Evolutionary conservation across 1,140 invertebrate genomes (phyloP).

Genomic region (Calephelis virginiensis): DNA sequence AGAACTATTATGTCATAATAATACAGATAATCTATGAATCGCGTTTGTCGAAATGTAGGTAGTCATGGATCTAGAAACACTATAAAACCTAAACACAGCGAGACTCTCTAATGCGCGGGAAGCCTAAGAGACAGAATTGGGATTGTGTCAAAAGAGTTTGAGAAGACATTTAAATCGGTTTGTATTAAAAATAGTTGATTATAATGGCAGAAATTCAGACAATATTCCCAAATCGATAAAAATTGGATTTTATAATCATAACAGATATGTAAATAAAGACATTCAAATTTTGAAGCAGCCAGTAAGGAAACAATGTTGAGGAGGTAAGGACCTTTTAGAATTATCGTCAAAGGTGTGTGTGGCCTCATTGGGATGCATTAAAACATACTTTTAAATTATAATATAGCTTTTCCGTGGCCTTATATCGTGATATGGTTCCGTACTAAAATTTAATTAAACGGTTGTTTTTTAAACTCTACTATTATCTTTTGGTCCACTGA

Average conservation of each 20-base stretch:
- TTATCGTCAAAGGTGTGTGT: constrained; percentile 36
- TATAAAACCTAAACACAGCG: too few species aligned
- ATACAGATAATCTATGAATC: too few species aligned
- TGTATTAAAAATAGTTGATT: constrained; percentile 6
- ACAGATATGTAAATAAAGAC: constrained; percentile 50
- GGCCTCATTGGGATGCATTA: constrained; percentile 20
- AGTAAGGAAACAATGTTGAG: constrained; percentile 43
- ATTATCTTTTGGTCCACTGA: too few species aligned
- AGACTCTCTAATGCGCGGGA: too few species aligned
- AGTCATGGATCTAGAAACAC: too few species aligned
- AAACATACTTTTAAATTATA: neutral
- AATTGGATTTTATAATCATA: constrained; percentile 41
- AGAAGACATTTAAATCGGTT: neutral
- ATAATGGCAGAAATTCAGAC: constrained; percentile 24
- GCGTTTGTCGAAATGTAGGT: too few species aligned
- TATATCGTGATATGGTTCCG: too few species aligned
- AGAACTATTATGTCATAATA: too few species aligned
- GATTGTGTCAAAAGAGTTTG: neutral
- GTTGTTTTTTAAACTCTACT: too few species aligned
- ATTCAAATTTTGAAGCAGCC: constrained; percentile 36
- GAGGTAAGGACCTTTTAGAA: constrained; percentile 43
- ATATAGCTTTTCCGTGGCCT: too few species aligned
- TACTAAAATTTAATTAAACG: neutral
- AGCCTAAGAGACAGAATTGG: neutral
- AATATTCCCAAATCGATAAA: constrained; percentile 35